phyloP scores from a whole-genome alignment of 1,140 invertebrate species.

The Capitella teleta region DNA sequence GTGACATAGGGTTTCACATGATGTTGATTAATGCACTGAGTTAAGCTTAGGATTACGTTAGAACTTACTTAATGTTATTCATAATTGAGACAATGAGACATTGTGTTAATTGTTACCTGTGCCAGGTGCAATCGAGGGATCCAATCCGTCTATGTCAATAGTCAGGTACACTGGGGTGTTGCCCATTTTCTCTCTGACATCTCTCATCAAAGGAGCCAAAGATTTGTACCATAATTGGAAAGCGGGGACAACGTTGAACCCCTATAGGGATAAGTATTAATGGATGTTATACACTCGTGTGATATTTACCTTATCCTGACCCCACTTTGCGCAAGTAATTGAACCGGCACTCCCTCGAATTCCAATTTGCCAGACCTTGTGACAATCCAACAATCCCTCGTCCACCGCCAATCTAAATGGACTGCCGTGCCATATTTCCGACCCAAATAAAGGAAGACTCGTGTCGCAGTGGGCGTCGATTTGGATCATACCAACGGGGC shows the following conservation, averaged over 20 bases:
- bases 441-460: not conserved
- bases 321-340: not conserved
- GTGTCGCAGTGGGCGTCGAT: not conserved
- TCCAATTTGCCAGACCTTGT: not conserved
- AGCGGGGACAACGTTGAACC: conserved; percentile 23
- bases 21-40: no score
- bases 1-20: no score
- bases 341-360: not conserved
- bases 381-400: not conserved
- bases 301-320: not conserved
- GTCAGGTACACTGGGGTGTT: conserved; percentile 70
- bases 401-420: not conserved
- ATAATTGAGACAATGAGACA: not conserved
- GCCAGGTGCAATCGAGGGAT: conserved; percentile 72
- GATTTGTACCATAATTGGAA: conserved; percentile 31
- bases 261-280: conserved; percentile 15
- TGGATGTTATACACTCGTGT: no score
- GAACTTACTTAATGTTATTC: not conserved
- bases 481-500: not conserved
- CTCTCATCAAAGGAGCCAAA: conserved; percentile 26
- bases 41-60: no score
- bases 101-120: conserved; percentile 54
- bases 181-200: conserved; percentile 32
- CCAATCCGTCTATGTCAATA: conserved; percentile 82
- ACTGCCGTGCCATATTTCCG: not conserved